Evolutionary conservation across 2,797 vertebrate genomes (phyloP), one percentile per base, ranked within the genome.

Genomic region (Paratrypauchen microcephalus): DNA sequence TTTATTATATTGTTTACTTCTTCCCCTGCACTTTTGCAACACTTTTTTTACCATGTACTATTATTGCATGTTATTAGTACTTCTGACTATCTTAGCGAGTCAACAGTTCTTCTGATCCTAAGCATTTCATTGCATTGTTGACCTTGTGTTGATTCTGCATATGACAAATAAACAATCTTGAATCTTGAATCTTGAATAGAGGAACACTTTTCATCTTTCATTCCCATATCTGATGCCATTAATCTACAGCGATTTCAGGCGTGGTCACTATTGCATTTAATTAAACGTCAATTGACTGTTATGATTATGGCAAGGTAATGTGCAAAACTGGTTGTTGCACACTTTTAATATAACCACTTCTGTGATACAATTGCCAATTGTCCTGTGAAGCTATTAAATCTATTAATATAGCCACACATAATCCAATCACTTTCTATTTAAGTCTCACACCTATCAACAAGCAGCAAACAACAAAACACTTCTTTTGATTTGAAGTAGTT

Each of bases 201-300:
- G 39, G 13, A 45, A 45, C 11, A 45, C 13, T 41, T 39, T 41
- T 41, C 39, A 41, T 41, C 12, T 41, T 41, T 13, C 39, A 41
- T 41, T 45, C 41, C 13, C 13, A 45, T 45, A 16, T 0, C 3
- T 45, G 6, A n/a, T 52, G 48, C 18, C 19, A n/a, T 52, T 52
- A n/a, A 52, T 19, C 48, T 52, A 18, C n/a, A 23, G 2, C 18
- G 56, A 57, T 65, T 50, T 50, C 4, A 23, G 23, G 41, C 70
- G 70, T 73, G 58, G 52, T 39, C 57, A 57, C 3, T 71, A 60
- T 71, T 47, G 72, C 75, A 0, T 54, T 77, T 71, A 72, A 80
- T 65, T 77, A 86, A 81, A 84, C 79, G 76, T 26, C 15, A 60
- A 3, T n/a, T 32, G 28, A 36, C 54, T 67, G 58, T 68, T 75